These are phyloP conservation scores for Heteromurus nitidus DNA, from an alignment of 2,888 invertebrate genomes.

Conservation along the genomic window DNA sequence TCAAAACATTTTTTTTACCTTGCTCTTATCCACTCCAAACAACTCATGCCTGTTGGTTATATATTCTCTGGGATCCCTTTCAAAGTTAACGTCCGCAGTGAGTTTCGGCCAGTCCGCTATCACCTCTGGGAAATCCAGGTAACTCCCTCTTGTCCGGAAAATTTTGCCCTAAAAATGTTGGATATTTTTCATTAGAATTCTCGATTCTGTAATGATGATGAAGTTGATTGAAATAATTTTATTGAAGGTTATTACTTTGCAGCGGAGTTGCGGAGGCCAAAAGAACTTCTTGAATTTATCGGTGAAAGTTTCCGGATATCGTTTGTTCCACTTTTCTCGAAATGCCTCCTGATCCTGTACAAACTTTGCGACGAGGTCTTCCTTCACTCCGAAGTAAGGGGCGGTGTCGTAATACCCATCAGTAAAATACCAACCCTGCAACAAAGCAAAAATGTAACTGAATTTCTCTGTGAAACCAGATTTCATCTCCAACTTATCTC, in stretches of 20 bases:
- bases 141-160: constrained; percentile 64
- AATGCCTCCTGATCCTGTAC: constrained; percentile 38
- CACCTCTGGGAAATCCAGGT: constrained; percentile 65
- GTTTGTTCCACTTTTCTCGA: constrained; percentile 47
- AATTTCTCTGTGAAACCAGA: not conserved
- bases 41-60: constrained; percentile 41
- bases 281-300: constrained; percentile 59
- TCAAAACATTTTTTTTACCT: not conserved
- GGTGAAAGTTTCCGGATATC: constrained; percentile 62
- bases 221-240: not conserved
- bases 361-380: constrained; percentile 36
- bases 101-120: constrained; percentile 58
- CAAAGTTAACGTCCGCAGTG: constrained; percentile 47
- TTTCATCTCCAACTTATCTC: not conserved
- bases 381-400: constrained; percentile 53
- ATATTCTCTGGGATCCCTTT: constrained; percentile 39
- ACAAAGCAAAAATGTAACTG: not conserved
- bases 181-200: constrained; percentile 2
- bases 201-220: not conserved
- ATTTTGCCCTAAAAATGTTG: constrained; percentile 20
- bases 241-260: constrained; percentile 20
- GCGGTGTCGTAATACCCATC: constrained; percentile 63
- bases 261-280: constrained; percentile 58
- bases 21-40: not conserved
- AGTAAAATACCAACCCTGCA: constrained; percentile 58